Evolutionary conservation across 2,888 invertebrate species (phyloP).

Genomic region (Ceriagrion tenellum): DNA sequence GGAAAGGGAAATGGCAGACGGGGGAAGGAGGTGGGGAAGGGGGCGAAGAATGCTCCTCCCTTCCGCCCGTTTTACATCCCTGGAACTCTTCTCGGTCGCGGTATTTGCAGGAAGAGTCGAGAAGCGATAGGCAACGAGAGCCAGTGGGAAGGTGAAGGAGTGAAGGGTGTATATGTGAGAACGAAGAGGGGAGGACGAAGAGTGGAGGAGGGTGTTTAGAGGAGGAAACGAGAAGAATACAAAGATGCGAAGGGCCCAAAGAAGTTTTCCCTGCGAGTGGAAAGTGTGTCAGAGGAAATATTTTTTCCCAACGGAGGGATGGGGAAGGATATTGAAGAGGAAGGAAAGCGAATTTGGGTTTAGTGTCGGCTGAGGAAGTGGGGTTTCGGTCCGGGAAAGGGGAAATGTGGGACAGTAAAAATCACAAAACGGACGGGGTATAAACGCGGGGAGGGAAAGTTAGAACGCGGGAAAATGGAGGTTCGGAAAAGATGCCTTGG

Average conservation of each 20-base stretch:
- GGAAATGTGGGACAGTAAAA: not conserved
- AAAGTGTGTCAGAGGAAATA: not conserved
- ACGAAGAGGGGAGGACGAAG: too few relatives aligned
- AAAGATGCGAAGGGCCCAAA: not conserved
- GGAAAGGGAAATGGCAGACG: too few relatives aligned
- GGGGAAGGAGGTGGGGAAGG: too few relatives aligned
- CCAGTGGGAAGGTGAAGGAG: too few relatives aligned
- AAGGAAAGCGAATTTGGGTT: not conserved
- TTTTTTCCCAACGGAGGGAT: not conserved
- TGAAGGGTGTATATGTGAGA: too few relatives aligned
- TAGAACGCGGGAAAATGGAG: not conserved
- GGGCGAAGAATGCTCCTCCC: too few relatives aligned
- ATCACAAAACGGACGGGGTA: not conserved
- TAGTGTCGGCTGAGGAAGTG: not conserved
- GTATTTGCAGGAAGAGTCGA: too few relatives aligned
- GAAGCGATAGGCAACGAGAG: too few relatives aligned
- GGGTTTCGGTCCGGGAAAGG: not conserved
- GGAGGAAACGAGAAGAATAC: not conserved
- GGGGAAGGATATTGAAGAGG: constrained; percentile 10
- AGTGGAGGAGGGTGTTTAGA: not conserved
- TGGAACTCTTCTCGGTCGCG: too few relatives aligned
- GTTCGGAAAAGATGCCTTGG: too few relatives aligned
- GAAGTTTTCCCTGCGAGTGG: not conserved
- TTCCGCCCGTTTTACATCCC: too few relatives aligned
- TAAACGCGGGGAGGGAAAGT: not conserved